Conservation (phyloP, 2,888 invertebrate genomes). For the Lithophane semibrunnea region DNA sequence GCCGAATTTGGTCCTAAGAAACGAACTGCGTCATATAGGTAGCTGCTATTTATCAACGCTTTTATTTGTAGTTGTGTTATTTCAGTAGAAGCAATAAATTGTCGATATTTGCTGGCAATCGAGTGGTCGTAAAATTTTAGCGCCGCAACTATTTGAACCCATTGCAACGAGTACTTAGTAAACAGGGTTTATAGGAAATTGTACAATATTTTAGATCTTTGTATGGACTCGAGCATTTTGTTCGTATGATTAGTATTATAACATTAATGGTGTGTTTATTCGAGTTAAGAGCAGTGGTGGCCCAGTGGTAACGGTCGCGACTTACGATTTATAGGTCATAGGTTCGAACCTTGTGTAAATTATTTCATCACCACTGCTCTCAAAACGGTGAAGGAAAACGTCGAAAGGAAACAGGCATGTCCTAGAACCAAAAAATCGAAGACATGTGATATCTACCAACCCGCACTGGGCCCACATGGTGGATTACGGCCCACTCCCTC, state of each 20-base stretch:
- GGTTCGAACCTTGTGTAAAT: no score
- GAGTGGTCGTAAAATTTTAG: constrained; percentile 28
- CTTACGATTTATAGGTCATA: no score
- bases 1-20: background rate
- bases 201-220: background rate
- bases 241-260: background rate
- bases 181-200: background rate
- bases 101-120: constrained; percentile 20
- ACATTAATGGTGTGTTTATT: background rate
- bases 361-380: no score
- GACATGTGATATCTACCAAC: no score
- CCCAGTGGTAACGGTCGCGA: no score
- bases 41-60: background rate
- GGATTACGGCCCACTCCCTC: no score
- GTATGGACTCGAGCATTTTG: background rate
- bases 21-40: background rate
- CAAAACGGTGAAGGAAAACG: no score
- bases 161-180: background rate
- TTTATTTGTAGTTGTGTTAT: background rate
- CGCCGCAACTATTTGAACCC: constrained; percentile 18
- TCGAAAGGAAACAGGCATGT: no score
- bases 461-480: no score
- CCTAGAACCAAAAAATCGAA: no score
- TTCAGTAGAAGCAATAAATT: constrained; percentile 18
- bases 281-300: background rate